A percentile compares a stretch with the other conserved stretches of the same genome.
phyloP scores from a whole-genome alignment of 2,113 vertebrate genomes.

The Oxyura jamaicensis region DNA sequence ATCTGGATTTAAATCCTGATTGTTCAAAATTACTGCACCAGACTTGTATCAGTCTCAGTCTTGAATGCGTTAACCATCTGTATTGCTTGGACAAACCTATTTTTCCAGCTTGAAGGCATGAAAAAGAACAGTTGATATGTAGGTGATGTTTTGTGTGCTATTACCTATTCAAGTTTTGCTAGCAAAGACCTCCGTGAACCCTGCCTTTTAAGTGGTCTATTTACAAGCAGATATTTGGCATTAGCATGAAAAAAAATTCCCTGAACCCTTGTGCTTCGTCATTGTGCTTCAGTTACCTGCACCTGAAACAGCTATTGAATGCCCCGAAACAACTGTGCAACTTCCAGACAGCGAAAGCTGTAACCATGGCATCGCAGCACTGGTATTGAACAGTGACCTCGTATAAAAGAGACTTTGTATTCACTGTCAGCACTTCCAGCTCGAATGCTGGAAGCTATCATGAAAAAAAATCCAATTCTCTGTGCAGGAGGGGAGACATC shows the following conservation, averaged over 20 bases:
- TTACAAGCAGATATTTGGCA: neutral
- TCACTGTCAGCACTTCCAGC: neutral
- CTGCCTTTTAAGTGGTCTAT: neutral
- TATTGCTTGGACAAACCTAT: neutral
- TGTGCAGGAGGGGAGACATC: neutral
- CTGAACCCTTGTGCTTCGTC: neutral
- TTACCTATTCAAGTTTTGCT: neutral
- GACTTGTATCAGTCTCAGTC: neutral
- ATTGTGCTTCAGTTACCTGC: neutral
- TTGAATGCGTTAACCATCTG: neutral
- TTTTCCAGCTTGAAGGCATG: neutral
- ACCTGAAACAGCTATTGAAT: neutral
- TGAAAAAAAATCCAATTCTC: neutral
- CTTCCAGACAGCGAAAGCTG: neutral
- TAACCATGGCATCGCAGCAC: neutral
- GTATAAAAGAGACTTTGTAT: neutral
- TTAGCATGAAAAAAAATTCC: neutral
- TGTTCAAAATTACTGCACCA: conserved; percentile 3
- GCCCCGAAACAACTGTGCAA: neutral
- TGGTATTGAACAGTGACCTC: neutral
- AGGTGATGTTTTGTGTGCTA: neutral
- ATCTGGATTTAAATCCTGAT: neutral
- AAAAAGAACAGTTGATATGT: neutral
- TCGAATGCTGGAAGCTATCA: neutral
- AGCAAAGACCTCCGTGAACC: neutral